Percentiles rank a stretch among this genome's conserved stretches.
phyloP scores from a whole-genome alignment of 2,797 vertebrate genomes.

The Strix occidentalis region DNA sequence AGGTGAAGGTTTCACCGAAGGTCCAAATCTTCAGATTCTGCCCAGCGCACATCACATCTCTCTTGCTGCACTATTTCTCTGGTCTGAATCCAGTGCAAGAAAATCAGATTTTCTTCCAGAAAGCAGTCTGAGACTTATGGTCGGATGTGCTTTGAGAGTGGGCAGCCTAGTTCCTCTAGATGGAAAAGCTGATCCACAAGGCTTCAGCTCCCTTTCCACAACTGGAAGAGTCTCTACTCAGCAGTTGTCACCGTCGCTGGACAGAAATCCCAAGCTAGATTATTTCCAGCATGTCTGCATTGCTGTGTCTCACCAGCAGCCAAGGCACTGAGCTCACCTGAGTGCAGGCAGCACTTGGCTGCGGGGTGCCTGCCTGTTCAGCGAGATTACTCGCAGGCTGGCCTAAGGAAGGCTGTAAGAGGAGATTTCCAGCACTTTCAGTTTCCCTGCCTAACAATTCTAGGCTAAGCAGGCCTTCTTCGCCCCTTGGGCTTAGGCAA shows the following conservation, averaged over 20 bases:
- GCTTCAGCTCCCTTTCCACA: neutral
- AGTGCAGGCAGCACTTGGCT: neutral
- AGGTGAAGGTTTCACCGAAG: neutral
- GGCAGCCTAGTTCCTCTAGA: neutral
- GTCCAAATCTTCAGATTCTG: neutral
- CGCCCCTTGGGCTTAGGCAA: neutral
- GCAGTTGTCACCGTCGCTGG: neutral
- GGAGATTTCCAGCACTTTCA: fast-evolving
- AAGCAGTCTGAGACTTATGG: neutral
- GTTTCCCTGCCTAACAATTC: neutral
- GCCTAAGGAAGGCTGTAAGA: neutral
- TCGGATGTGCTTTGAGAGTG: fast-evolving
- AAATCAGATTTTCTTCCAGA: neutral
- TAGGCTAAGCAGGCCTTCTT: neutral
- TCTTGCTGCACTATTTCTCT: neutral
- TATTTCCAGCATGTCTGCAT: fast-evolving
- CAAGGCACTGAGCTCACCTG: neutral
- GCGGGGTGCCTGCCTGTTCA: neutral
- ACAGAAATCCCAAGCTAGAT: neutral
- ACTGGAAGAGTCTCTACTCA: neutral
- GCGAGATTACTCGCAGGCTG: neutral
- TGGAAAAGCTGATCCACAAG: neutral
- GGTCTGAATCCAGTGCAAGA: neutral
- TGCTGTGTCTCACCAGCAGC: neutral
- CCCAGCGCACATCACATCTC: neutral